phyloP scores from a whole-genome alignment of 1,140 invertebrate species.

The Lepidotrigona ventralis region DNA sequence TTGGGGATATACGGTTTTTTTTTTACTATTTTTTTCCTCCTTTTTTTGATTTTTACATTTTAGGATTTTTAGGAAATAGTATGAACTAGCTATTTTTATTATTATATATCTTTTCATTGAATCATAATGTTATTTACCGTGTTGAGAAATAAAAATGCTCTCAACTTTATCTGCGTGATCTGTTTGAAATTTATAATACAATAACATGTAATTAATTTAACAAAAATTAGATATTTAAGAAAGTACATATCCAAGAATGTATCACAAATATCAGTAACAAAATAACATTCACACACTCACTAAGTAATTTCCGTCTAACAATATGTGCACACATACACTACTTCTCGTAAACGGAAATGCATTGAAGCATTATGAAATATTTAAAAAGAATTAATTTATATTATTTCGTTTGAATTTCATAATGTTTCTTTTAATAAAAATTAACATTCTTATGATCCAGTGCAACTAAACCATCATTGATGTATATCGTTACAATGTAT shows the following conservation, averaged over 20 bases:
- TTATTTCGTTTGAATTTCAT: slow-evolving; percentile 16
- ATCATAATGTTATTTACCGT: slow-evolving; percentile 7
- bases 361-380: slow-evolving; percentile 33
- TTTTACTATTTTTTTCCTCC: slow-evolving; percentile 28
- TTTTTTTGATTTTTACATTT: slow-evolving; percentile 17
- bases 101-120: slow-evolving; percentile 12
- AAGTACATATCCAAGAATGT: slow-evolving; percentile 36
- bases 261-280: slow-evolving; percentile 27
- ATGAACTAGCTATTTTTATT: slow-evolving; percentile 18
- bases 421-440: slow-evolving; percentile 7
- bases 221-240: not conserved
- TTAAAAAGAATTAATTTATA: slow-evolving; percentile 1
- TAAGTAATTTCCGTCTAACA: slow-evolving; percentile 28
- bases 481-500: slow-evolving; percentile 4
- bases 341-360: slow-evolving; percentile 4
- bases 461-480: slow-evolving; percentile 4
- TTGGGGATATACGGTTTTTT: slow-evolving; percentile 45
- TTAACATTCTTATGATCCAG: not conserved
- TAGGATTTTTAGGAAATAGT: slow-evolving; percentile 9
- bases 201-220: not conserved
- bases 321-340: slow-evolving; percentile 33
- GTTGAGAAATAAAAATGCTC: slow-evolving; percentile 1
- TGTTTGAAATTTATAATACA: not conserved
- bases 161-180: not conserved
- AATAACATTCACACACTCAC: not conserved